Conservation (phyloP, 2,797 vertebrate genomes). For the Helarctos malayanus region DNA sequence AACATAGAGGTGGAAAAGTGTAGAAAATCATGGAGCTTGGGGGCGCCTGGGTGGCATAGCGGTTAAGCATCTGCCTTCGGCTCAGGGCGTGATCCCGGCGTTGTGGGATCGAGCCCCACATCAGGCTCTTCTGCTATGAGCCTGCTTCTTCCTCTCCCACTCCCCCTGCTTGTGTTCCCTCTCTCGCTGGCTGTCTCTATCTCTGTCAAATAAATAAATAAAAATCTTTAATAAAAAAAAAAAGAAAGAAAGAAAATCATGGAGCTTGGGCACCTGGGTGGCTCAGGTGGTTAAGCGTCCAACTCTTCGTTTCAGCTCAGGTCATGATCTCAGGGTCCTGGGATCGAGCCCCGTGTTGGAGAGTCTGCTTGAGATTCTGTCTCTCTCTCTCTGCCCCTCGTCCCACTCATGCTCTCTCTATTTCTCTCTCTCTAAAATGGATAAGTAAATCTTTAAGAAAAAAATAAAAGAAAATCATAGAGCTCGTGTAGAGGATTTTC, state of each 20-base stretch:
- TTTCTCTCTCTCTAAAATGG: background rate
- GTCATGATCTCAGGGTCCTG: background rate
- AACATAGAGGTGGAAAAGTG: background rate
- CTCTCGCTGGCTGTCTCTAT: too few species aligned
- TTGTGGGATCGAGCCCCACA: too few species aligned
- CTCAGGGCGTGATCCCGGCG: too few species aligned
- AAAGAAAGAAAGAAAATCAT: background rate
- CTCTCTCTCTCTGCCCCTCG: background rate
- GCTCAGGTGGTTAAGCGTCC: background rate
- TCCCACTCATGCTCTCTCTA: background rate
- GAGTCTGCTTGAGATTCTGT: background rate
- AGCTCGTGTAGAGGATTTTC: constrained; percentile 5
- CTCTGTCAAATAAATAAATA: too few species aligned
- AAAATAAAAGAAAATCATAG: background rate
- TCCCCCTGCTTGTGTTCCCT: too few species aligned
- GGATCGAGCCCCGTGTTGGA: fast-evolving
- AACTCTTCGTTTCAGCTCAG: background rate
- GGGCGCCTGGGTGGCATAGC: background rate
- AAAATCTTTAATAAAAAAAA: too few species aligned
- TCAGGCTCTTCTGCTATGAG: too few species aligned
- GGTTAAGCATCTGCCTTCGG: background rate
- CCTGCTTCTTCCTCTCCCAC: too few species aligned
- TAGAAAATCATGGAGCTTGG: background rate
- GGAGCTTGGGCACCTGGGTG: background rate
- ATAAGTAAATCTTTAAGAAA: background rate